Base-by-base conservation (phyloP, 64 coral and sea anemone species). In the Catalaphyllia jardinei region DNA sequence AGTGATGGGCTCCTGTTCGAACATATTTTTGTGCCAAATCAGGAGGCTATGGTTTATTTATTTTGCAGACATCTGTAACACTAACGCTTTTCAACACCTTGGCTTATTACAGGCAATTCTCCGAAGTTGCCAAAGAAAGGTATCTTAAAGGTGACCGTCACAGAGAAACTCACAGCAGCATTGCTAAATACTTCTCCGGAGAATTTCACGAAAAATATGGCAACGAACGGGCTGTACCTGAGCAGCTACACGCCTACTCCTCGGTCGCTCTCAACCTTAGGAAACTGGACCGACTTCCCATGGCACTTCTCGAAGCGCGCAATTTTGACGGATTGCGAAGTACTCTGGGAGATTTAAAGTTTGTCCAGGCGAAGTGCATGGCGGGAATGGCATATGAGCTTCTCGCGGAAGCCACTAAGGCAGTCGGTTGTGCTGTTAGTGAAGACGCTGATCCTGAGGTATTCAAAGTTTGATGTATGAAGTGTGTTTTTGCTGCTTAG, bases 361-460 rank as follows among this genome's bases (percentile, higher is more conserved):
- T 91, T 31, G 60, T 91, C 49, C 89, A 91, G 49, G 89, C 89
- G 17, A 91, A 91, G 89, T 91, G 89, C 80, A 91, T 91, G 89
- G 89, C 89, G 13, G 89, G 89, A 60, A 72, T 91, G 80, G 89
- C 80, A 27, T 86, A 91, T 78, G 80, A 91, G 29, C 73, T 83
- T 11, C 73, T 91, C 18, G 79, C 89, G 16, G 89, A 86, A 67
- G 72, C 79, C 29, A 85, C 81, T 20, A 25, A 63, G 55, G 89
- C 75, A 4, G 62, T 73, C 19, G 54, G 82, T 62, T 91, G 60
- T 69, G 50, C 89, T 12, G 24, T 64, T 55, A 55, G 77, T 29
- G 72, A 86, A 52, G 1, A 86, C 12, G 24, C 33, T 29, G 67
- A 74, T 91, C 27, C 59, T 91, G n/a, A 91, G 80, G 10, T 91